Percentiles rank a stretch among this genome's conserved stretches.
Conservation (phyloP, 2,797 vertebrate species). For the Erpetoichthys calabaricus region DNA sequence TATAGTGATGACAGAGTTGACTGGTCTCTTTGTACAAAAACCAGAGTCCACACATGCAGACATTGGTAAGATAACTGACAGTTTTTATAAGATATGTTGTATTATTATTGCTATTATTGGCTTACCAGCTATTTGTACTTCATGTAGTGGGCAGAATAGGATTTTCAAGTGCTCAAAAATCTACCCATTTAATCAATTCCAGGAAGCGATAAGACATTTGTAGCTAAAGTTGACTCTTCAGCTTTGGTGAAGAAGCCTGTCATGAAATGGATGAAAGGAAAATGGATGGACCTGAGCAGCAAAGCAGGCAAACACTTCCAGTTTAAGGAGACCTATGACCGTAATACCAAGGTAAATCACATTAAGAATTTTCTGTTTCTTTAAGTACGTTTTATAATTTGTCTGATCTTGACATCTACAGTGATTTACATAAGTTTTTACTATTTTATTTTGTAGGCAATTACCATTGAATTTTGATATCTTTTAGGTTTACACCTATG, state of each 20-base stretch:
- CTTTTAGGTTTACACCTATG: constrained; percentile 65
- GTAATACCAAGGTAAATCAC: constrained; percentile 60
- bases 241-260: constrained; percentile 44
- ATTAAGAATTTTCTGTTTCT: too few relatives aligned
- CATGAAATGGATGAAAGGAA: constrained; percentile 86
- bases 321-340: constrained; percentile 69
- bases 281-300: constrained; percentile 73
- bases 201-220: constrained; percentile 26
- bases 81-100: too few relatives aligned
- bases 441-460: too few relatives aligned
- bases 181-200: too few relatives aligned
- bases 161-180: neutral
- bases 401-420: too few relatives aligned
- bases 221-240: constrained; percentile 41
- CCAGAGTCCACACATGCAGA: constrained; percentile 24
- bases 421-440: too few relatives aligned
- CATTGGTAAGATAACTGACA: constrained; percentile 21
- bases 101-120: too few relatives aligned
- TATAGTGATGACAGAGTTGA: too few relatives aligned
- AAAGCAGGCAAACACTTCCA: constrained; percentile 70
- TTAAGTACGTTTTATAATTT: too few relatives aligned
- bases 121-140: too few relatives aligned
- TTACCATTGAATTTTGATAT: constrained; percentile 7
- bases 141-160: neutral
- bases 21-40: constrained; percentile 32